Percentiles rank a stretch among this genome's conserved stretches.
These are phyloP conservation scores for Tricholauxania praeusta DNA, from an alignment of 2,888 invertebrate genomes.

Conservation along the genomic window DNA sequence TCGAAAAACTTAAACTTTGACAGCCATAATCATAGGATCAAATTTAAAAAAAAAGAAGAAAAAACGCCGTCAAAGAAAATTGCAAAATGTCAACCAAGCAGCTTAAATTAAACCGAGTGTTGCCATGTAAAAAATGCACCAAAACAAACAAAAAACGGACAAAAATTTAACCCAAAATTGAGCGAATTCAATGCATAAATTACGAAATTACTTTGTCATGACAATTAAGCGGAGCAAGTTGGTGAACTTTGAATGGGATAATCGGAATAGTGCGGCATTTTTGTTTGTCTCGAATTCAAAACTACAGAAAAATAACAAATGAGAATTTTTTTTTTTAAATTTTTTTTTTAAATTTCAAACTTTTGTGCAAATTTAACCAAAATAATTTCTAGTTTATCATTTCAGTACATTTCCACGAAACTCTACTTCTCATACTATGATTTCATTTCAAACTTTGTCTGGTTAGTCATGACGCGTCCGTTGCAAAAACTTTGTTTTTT, in stretches of 20 bases:
- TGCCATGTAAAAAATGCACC: too few species aligned
- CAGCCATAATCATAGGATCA: too few species aligned
- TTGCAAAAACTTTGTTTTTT: conserved; percentile 13
- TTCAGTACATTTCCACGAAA: not conserved
- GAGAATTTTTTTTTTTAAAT: too few species aligned
- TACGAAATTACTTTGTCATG: conserved; percentile 10
- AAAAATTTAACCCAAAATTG: not conserved
- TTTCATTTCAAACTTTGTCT: not conserved
- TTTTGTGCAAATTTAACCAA: conserved; percentile 17
- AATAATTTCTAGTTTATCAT: conserved; percentile 26
- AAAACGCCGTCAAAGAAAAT: too few species aligned
- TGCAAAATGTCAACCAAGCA: too few species aligned
- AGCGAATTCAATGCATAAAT: conserved; percentile 25
- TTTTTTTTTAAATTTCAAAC: too few species aligned
- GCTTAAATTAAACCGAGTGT: too few species aligned
- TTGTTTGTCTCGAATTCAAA: not conserved
- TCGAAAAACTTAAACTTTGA: too few species aligned
- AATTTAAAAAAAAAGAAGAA: too few species aligned
- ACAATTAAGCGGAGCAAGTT: conserved; percentile 10
- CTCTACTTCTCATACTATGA: not conserved
- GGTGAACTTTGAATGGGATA: not conserved
- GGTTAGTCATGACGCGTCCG: conserved; percentile 16
- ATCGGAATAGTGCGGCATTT: not conserved
- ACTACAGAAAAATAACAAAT: too few species aligned
- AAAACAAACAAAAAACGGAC: conserved; percentile 9